phyloP scores from a whole-genome alignment of 2,113 vertebrate species.

The Triplophysa dalaica region DNA sequence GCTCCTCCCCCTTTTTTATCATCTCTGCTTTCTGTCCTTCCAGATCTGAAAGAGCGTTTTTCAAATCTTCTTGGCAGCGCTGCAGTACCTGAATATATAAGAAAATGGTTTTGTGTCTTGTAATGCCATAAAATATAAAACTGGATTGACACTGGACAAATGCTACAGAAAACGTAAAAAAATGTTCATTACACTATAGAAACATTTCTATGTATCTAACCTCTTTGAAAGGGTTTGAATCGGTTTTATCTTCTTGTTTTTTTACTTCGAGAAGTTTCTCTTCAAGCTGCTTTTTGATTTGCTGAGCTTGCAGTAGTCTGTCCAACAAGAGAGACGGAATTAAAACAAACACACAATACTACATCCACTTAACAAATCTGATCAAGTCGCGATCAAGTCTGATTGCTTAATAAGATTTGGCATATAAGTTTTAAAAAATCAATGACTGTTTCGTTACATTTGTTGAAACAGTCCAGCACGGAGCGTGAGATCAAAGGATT shows the following conservation, averaged over 20 bases:
- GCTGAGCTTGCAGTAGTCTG: slow-evolving; percentile 82
- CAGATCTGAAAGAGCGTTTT: slow-evolving; percentile 63
- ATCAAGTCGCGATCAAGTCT: neutral
- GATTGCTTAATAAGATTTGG: neutral
- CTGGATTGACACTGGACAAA: too few species aligned
- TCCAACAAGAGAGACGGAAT: slow-evolving; percentile 30
- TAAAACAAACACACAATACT: slow-evolving; percentile 21
- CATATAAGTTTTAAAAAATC: neutral
- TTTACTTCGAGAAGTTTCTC: slow-evolving; percentile 68
- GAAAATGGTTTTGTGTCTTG: neutral
- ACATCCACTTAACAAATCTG: neutral
- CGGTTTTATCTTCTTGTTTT: slow-evolving; percentile 68
- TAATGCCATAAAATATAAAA: slow-evolving; percentile 33
- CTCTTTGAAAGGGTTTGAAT: slow-evolving; percentile 52
- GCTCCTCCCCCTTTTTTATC: slow-evolving; percentile 72
- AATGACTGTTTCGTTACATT: neutral
- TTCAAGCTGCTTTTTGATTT: slow-evolving; percentile 83
- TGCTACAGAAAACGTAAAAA: too few species aligned
- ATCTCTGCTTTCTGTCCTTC: slow-evolving; percentile 68
- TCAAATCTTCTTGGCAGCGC: slow-evolving; percentile 68
- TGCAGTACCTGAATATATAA: slow-evolving; percentile 75
- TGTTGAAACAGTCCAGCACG: neutral
- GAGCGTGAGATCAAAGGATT: neutral
- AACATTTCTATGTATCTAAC: slow-evolving; percentile 50
- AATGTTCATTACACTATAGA: too few species aligned